Percentiles rank a stretch among this genome's conserved stretches.
Evolutionary conservation across 1,140 invertebrate species (phyloP).

Genomic region (Oryctes rhinoceros): DNA sequence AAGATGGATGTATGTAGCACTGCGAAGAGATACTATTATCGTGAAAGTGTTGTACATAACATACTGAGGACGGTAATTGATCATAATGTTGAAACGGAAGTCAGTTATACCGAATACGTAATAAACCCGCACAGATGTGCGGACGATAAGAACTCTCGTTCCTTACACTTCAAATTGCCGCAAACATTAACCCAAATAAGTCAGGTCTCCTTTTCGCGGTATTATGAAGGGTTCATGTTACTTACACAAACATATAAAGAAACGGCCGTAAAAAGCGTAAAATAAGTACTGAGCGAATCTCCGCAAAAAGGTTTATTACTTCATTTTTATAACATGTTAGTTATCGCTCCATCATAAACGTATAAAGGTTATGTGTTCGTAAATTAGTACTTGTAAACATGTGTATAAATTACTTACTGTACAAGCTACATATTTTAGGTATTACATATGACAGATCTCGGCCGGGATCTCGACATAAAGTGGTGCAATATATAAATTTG

Average conservation of each 20-base stretch:
- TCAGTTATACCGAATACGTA: background rate
- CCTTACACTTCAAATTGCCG: conserved; percentile 4
- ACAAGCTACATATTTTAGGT: background rate
- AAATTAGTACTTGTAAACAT: background rate
- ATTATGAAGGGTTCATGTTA: background rate
- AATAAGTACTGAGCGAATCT: background rate
- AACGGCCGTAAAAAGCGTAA: background rate
- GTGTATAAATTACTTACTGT: background rate
- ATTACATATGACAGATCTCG: conserved; percentile 16
- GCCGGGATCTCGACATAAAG: background rate
- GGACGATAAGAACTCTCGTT: background rate
- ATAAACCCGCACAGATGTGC: background rate
- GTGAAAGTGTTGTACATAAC: conserved; percentile 11
- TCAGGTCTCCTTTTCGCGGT: background rate
- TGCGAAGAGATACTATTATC: background rate
- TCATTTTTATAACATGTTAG: conserved; percentile 20
- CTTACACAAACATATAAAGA: background rate
- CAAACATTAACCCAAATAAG: conserved; percentile 29
- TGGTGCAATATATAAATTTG: background rate
- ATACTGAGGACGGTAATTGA: conserved; percentile 2
- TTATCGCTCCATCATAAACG: background rate
- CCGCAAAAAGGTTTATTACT: conserved; percentile 16
- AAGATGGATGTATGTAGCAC: background rate
- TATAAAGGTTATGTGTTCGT: conserved; percentile 22
- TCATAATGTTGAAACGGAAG: conserved; percentile 34